These are phyloP conservation scores for Laupala kohalensis DNA, from an alignment of 1,140 invertebrate genomes.

Conservation along the genomic window DNA sequence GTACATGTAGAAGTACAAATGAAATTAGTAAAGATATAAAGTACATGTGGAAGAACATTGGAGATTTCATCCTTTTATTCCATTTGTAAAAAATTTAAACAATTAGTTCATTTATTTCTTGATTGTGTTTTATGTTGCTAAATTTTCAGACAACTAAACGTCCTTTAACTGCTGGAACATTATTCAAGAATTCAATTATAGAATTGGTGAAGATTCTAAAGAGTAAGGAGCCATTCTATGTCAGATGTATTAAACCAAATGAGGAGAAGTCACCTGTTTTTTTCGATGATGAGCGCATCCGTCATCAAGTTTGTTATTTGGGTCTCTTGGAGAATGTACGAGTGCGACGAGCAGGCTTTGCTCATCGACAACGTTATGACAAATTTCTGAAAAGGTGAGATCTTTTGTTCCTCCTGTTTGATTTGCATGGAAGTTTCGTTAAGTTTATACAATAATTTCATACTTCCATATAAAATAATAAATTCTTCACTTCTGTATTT, in stretches of 20 bases:
- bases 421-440: no score
- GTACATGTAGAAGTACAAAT: no score
- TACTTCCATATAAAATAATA: no score
- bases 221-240: slow-evolving; percentile 90
- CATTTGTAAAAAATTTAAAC: no score
- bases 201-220: slow-evolving; percentile 75
- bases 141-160: slow-evolving; percentile 73
- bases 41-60: no score
- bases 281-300: slow-evolving; percentile 66
- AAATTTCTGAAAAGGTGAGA: slow-evolving; percentile 61
- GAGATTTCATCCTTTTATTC: no score
- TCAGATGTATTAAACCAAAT: slow-evolving; percentile 93
- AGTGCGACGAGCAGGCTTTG: slow-evolving; percentile 86
- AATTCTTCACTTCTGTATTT: no score
- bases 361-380: slow-evolving; percentile 78
- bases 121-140: not conserved
- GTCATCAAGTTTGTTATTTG: slow-evolving; percentile 83
- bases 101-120: not conserved
- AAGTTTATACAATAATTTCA: no score
- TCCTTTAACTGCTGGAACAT: slow-evolving; percentile 78
- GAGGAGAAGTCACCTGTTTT: slow-evolving; percentile 73
- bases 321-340: slow-evolving; percentile 87
- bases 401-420: no score
- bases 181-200: slow-evolving; percentile 91
- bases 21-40: no score